Conservation (phyloP, 2,113 vertebrate species). For the Datnioides undecimradiatus region DNA sequence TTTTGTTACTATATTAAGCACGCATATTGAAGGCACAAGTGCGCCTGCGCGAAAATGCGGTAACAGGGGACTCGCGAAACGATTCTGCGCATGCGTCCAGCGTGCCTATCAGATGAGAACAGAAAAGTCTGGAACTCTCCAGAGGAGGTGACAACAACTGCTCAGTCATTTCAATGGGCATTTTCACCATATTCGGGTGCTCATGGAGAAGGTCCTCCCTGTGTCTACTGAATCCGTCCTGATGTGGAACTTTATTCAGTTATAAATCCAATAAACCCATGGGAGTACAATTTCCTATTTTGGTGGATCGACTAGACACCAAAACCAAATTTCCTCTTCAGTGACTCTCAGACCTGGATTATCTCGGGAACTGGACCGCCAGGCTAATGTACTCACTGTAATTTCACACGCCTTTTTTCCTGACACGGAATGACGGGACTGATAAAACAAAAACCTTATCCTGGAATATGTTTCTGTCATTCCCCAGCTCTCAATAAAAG, state of each 20-base stretch:
- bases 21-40: conserved; percentile 1
- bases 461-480: conserved; percentile 64
- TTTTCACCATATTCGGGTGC: conserved; percentile 17
- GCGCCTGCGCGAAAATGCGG: conserved; percentile 82
- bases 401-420: conserved; percentile 56
- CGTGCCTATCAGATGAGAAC: conserved; percentile 60
- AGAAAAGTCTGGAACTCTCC: conserved; percentile 67
- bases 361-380: conserved; percentile 67
- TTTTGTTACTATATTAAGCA: conserved; percentile 75
- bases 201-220: conserved; percentile 47
- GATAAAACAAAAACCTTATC: conserved; percentile 42
- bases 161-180: conserved; percentile 30
- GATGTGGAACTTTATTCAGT: conserved; percentile 64
- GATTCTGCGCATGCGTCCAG: conserved; percentile 58
- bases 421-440: conserved; percentile 64
- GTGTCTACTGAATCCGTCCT: conserved; percentile 45
- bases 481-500: conserved; percentile 70
- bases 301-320: conserved; percentile 72
- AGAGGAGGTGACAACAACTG: conserved; percentile 8
- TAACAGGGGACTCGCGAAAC: conserved; percentile 54
- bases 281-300: conserved; percentile 74
- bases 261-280: conserved; percentile 64
- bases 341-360: conserved; percentile 70
- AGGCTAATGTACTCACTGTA: conserved; percentile 59
- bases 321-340: conserved; percentile 64